Base-by-base conservation (phyloP, 1,140 invertebrate genomes). In the Tetragnatha versicolor region DNA sequence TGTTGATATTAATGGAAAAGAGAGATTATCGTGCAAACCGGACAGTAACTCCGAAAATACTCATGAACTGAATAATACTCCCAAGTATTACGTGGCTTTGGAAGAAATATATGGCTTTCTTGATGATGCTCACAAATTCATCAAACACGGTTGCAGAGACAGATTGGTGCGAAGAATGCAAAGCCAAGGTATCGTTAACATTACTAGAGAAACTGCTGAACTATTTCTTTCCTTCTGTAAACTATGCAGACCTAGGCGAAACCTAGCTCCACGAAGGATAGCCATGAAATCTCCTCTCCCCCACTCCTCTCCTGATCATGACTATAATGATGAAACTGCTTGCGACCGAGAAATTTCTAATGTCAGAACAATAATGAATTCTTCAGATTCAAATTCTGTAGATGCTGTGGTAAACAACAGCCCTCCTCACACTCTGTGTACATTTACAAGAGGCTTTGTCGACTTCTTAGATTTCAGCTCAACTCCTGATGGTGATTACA, bases 71-170 rank as follows among this genome's bases (percentile, higher is more conserved):
- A 12, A 17, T 14, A 31, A n/a, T 10, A 20, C 25, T 1, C 29
- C 49, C 0, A 78, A 78, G 37, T 78, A 68, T 69, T 78, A 78
- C 29, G 65, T 78, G 31, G 75, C 75, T 1, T 47, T 78, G 10
- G 75, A 78, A 60, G 75, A 78, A 60, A 78, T 78, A n/a, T 69
- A 78, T 68, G 42, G 25, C 22, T 78, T 29, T 25, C 27, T 78
- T 2, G 63, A 78, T 14, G 75, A 68, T 35, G 75, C 53, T 31
- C 75, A 78, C 69, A 78, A 68, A 60, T 68, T 17, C 17, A 27
- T 69, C 2, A 68, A 68, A 58, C 75, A 78, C 47, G 75, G 75
- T 2, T 65, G 75, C 22, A 55, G 63, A 68, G 75, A 78, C 33
- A 55, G 53, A n/a, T 47, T 78, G 12, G 63, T 69, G 3, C 47